Evolutionary conservation across 2,888 invertebrate genomes (phyloP).

Genomic region (Hirtodrosophila alboralis): DNA sequence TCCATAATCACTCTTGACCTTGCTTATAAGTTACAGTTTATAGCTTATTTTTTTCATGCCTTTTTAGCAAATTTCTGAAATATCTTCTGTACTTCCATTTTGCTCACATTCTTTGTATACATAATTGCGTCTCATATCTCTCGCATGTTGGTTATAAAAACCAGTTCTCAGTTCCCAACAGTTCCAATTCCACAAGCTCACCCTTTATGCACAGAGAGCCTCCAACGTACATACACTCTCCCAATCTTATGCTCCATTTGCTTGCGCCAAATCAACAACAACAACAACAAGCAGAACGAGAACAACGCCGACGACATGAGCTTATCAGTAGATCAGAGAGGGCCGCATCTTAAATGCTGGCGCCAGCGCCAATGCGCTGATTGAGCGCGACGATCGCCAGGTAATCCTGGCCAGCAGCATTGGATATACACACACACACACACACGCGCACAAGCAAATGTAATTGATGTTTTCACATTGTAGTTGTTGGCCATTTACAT

Average conservation of each 20-base stretch:
- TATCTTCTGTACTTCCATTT: slow-evolving; percentile 49
- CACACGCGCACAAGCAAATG: slow-evolving; percentile 49
- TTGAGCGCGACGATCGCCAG: slow-evolving; percentile 79
- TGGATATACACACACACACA: too few species aligned
- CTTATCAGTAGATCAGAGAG: slow-evolving; percentile 84
- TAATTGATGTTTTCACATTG: slow-evolving; percentile 79
- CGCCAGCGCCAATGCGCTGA: slow-evolving; percentile 83
- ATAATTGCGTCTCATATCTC: slow-evolving; percentile 64
- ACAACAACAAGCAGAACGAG: slow-evolving; percentile 24
- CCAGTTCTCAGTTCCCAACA: slow-evolving; percentile 50
- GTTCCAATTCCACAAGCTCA: slow-evolving; percentile 20
- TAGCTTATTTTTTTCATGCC: slow-evolving; percentile 32
- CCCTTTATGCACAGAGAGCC: slow-evolving; percentile 21
- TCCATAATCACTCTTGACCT: slow-evolving; percentile 24
- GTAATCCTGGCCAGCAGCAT: slow-evolving; percentile 56
- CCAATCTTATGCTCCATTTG: slow-evolving; percentile 7
- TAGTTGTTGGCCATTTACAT: slow-evolving; percentile 75
- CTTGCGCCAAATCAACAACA: neutral
- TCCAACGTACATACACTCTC: slow-evolving; percentile 13
- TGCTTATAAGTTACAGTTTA: slow-evolving; percentile 32
- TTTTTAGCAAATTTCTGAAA: slow-evolving; percentile 23
- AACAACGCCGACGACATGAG: slow-evolving; percentile 61
- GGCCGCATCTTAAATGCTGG: slow-evolving; percentile 84
- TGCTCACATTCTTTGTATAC: slow-evolving; percentile 49
- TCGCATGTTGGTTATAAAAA: slow-evolving; percentile 50